These are phyloP conservation scores for Dryobates pubescens DNA, from an alignment of 2,797 vertebrate species.

Conservation along the genomic window DNA sequence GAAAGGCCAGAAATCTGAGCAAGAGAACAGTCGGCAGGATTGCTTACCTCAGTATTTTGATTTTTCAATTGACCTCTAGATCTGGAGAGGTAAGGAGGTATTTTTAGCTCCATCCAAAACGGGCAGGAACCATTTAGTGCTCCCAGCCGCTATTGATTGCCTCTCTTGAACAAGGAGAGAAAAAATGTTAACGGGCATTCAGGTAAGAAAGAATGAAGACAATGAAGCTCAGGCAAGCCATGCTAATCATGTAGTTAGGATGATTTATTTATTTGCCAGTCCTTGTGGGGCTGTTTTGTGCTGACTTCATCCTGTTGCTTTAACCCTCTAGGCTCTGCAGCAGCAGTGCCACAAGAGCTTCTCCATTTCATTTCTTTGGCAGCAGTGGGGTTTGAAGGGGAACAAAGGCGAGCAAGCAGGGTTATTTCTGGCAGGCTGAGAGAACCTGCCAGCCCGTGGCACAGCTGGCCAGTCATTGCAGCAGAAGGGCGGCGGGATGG, in stretches of 20 bases:
- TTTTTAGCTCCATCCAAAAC: constrained; percentile 55
- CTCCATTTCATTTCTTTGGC: neutral
- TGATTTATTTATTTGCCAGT: constrained; percentile 63
- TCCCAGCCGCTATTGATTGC: constrained; percentile 9
- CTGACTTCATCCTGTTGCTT: constrained; percentile 57
- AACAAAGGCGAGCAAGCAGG: neutral
- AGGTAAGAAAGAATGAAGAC: constrained; percentile 50
- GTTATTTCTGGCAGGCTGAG: neutral
- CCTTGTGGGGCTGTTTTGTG: constrained; percentile 30
- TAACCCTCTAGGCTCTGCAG: constrained; percentile 35
- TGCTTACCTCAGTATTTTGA: constrained; percentile 45
- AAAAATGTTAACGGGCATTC: constrained; percentile 29
- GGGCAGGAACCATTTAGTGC: constrained; percentile 40
- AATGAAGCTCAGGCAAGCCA: constrained; percentile 29
- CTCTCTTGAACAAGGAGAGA: neutral
- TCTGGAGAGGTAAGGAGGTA: constrained; percentile 18
- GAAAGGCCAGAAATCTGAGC: neutral
- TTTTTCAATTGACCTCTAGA: constrained; percentile 66
- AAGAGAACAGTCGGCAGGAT: neutral
- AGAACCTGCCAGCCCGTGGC: neutral
- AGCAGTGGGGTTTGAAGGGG: neutral
- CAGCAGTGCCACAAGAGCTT: neutral
- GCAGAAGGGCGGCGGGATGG: neutral
- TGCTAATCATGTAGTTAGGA: constrained; percentile 27
- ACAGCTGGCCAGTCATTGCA: neutral